Evolutionary conservation across 2,113 vertebrate species (phyloP).

Genomic region (Alethe diademata): DNA sequence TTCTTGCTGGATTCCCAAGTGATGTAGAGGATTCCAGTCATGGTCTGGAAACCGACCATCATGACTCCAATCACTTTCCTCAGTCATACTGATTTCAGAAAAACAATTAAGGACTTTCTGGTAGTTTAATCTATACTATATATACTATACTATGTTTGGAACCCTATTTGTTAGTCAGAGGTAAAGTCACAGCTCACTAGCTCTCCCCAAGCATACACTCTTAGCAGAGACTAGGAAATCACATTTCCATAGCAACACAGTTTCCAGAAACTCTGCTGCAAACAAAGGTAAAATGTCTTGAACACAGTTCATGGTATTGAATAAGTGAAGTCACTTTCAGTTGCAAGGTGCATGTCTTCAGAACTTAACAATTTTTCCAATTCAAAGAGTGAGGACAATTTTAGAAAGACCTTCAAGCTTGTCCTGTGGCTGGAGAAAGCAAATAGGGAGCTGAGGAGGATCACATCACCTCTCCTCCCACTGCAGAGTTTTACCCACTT

Average conservation of each 20-base stretch:
- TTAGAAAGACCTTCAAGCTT: background rate
- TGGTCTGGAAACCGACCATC: background rate
- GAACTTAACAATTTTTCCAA: background rate
- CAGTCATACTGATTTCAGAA: background rate
- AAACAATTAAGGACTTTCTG: background rate
- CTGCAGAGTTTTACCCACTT: background rate
- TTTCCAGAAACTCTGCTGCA: background rate
- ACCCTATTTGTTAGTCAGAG: background rate
- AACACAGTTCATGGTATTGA: background rate
- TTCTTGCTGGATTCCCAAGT: background rate
- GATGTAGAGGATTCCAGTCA: background rate
- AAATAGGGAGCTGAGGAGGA: background rate
- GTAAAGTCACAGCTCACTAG: background rate
- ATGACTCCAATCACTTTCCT: background rate
- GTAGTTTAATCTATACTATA: background rate
- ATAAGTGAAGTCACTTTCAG: background rate
- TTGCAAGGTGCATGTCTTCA: background rate
- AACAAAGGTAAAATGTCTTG: background rate
- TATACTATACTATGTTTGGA: background rate
- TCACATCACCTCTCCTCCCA: background rate
- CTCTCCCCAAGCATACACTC: background rate
- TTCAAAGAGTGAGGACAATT: background rate
- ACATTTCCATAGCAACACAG: constrained; percentile 40
- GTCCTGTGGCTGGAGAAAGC: background rate
- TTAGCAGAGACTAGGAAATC: background rate